These are phyloP conservation scores for Orthosia gothica DNA, from an alignment of 2,888 invertebrate species.

Conservation along the genomic window DNA sequence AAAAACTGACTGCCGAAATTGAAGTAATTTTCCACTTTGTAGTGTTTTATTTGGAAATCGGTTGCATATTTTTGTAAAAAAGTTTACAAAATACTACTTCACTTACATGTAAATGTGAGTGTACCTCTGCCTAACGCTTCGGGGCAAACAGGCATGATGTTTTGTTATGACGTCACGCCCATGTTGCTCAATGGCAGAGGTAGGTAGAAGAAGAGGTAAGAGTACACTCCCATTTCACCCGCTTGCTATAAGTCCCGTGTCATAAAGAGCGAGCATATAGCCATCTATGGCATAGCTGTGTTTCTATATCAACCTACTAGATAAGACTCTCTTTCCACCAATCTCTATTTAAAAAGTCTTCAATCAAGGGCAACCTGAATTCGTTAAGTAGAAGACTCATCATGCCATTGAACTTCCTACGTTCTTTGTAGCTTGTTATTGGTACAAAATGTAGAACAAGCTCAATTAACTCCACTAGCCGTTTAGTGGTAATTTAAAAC, in stretches of 20 bases:
- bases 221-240: not conserved
- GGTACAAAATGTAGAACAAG: constrained; percentile 30
- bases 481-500: constrained; percentile 20
- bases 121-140: too few species aligned
- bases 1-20: too few species aligned
- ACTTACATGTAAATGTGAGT: not conserved
- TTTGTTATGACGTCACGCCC: not conserved
- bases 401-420: constrained; percentile 32
- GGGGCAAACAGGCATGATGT: too few species aligned
- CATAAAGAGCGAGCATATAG: not conserved
- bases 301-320: not conserved
- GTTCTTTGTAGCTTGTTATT: constrained; percentile 10
- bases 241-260: not conserved
- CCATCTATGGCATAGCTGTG: not conserved
- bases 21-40: too few species aligned
- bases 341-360: not conserved
- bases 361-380: not conserved
- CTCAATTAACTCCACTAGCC: constrained; percentile 5
- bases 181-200: not conserved
- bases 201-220: not conserved
- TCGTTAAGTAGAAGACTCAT: not conserved
- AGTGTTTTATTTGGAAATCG: too few species aligned
- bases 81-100: not conserved
- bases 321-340: not conserved
- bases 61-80: too few species aligned